Percentiles rank a stretch among this genome's conserved stretches.
Conservation (phyloP, 2,888 invertebrate genomes). For the Drosophila leonis region DNA sequence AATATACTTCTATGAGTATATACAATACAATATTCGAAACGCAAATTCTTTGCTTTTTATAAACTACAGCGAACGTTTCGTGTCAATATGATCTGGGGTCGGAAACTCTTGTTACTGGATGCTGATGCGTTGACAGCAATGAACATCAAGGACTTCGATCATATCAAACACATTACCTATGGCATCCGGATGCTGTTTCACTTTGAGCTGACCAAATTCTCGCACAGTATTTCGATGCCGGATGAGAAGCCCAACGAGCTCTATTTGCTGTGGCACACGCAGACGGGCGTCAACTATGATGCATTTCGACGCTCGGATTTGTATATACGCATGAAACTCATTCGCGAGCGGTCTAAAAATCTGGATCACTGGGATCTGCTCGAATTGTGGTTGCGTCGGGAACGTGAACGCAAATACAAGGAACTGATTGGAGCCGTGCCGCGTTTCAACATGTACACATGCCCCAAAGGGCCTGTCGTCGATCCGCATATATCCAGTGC, state of each 20-base stretch:
- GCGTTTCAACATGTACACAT: constrained; percentile 33
- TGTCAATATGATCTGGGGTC: constrained; percentile 85
- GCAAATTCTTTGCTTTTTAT: no score
- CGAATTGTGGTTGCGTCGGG: constrained; percentile 65
- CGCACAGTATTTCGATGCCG: constrained; percentile 55
- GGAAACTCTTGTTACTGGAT: constrained; percentile 86
- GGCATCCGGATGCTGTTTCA: constrained; percentile 85
- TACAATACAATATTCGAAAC: neutral
- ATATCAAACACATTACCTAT: constrained; percentile 84
- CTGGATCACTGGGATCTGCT: constrained; percentile 87
- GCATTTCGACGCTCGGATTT: constrained; percentile 86
- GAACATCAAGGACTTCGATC: constrained; percentile 86
- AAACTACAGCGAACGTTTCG: constrained; percentile 83
- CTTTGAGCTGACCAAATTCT: constrained; percentile 84
- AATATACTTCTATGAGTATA: no score
- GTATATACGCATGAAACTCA: constrained; percentile 86
- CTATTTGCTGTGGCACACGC: constrained; percentile 86
- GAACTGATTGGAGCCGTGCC: constrained; percentile 37
- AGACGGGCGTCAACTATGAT: constrained; percentile 86
- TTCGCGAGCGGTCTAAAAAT: constrained; percentile 84
- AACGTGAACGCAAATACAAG: constrained; percentile 49
- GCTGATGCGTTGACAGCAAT: constrained; percentile 85
- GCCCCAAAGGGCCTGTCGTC: neutral
- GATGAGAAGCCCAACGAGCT: constrained; percentile 85
- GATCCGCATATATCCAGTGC: neutral